phyloP scores from a whole-genome alignment of 35 echinoderm and acorn worm genomes.

The Holothuria glaberrima region DNA sequence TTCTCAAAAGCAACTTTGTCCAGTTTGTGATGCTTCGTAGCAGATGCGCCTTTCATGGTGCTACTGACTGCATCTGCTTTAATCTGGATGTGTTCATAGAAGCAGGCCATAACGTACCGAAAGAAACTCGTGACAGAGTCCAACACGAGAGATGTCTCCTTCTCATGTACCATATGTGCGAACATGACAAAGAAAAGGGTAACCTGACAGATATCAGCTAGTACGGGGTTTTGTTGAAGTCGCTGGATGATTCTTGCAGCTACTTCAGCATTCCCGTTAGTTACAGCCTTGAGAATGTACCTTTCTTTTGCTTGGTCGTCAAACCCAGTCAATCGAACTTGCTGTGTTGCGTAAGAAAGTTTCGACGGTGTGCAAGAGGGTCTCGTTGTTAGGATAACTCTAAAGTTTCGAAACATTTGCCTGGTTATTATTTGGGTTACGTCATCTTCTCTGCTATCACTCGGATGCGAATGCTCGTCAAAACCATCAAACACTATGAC shows the following conservation, averaged over 20 bases:
- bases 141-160: background rate
- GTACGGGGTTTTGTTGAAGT: background rate
- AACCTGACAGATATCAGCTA: slow-evolving; percentile 1
- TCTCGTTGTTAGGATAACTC: background rate
- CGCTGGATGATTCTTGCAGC: background rate
- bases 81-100: background rate
- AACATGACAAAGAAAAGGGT: background rate
- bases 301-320: too few species aligned
- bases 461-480: background rate
- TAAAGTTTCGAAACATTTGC: background rate
- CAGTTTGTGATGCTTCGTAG: too few species aligned
- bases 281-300: background rate
- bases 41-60: too few species aligned
- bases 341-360: background rate
- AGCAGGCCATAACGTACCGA: background rate
- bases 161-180: background rate
- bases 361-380: background rate
- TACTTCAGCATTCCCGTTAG: background rate
- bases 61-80: too few species aligned
- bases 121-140: background rate
- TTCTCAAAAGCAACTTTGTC: too few species aligned
- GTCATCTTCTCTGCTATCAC: background rate
- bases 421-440: background rate
- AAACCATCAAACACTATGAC: slow-evolving; percentile 11
- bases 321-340: background rate